Base-by-base conservation (phyloP, 2,797 vertebrate species). In the Pipistrellus pipistrellus region DNA sequence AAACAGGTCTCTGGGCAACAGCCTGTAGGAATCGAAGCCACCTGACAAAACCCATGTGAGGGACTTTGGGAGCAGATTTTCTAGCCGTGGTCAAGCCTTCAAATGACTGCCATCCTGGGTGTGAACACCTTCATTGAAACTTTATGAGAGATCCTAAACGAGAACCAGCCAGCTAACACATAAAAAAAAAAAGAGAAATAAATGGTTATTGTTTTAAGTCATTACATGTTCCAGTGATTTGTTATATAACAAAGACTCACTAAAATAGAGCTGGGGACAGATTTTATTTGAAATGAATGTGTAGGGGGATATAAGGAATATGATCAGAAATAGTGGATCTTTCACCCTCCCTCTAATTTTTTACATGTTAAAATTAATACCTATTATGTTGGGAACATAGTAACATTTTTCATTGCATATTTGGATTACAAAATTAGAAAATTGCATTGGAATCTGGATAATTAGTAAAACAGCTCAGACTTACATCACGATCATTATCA, bases 371-470 rank as follows among this genome's bases (percentile, higher is more conserved):
- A 81, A 71, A 86, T 83, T 76, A 84, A 59, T 35, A 93, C 15
- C 0, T 21, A 77, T 48, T 32, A 48, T 82, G 53, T 59, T 17
- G 77, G 81, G 18, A 72, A 77, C 14, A 53, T 25, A 69, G 3
- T 5, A 83, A 8, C 7, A 86, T 8, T 85, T 72, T 30, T 3
- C 23, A 46, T 62, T 23, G 17, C 44, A 12, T 88, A 32, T 82
- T 92, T 95, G 25, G 30, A 3, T n/a, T 84, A 4, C 4, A 64
- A 84, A 90, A 8, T 20, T 41, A 44, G 51, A 88, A 92, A 93
- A 77, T 41, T 98, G 98, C 98, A 98, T 99, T 97, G 96, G 98
- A 98, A 98, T 98, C 97, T 97, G 96, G 98, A 98, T 99, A 98
- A 99, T 99, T 99, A 98, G 97, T 98, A 98, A 98, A 97, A 8